These are phyloP conservation scores for Saccostrea echinata DNA, from an alignment of 1,140 invertebrate species.

Conservation along the genomic window DNA sequence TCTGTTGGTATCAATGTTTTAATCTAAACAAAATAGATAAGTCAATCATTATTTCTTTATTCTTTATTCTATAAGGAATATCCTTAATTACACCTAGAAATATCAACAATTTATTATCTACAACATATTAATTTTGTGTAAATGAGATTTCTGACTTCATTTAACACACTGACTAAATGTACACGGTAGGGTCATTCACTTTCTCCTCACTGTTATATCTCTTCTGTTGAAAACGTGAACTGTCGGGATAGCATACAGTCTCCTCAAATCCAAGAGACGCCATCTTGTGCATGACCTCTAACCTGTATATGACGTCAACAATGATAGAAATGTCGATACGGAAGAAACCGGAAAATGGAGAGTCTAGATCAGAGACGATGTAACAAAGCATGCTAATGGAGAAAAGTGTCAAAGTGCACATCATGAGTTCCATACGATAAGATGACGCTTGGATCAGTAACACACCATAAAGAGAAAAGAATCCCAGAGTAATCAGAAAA, in stretches of 20 bases:
- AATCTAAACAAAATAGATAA: no score
- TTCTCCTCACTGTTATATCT: neutral
- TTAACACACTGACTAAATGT: neutral
- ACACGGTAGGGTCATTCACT: neutral
- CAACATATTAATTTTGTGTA: no score
- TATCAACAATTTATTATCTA: no score
- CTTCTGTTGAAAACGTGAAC: conserved; percentile 48
- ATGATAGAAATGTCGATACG: conserved; percentile 53
- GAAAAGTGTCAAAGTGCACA: conserved; percentile 63
- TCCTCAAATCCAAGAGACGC: conserved; percentile 47
- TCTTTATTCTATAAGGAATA: no score
- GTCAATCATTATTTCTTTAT: no score
- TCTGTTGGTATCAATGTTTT: no score
- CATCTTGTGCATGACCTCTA: conserved; percentile 44
- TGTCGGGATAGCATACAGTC: conserved; percentile 52
- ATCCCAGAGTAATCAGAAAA: conserved; percentile 61
- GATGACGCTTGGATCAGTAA: conserved; percentile 59
- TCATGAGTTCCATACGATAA: conserved; percentile 58
- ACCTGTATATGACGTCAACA: conserved; percentile 34
- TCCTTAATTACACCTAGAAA: no score
- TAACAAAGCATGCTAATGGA: conserved; percentile 66
- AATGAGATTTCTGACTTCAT: neutral
- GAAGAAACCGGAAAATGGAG: conserved; percentile 64
- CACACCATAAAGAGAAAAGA: conserved; percentile 61
- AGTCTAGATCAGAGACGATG: conserved; percentile 62